Conservation (phyloP, 2,797 vertebrate species). For the Centropyge bicolor region DNA sequence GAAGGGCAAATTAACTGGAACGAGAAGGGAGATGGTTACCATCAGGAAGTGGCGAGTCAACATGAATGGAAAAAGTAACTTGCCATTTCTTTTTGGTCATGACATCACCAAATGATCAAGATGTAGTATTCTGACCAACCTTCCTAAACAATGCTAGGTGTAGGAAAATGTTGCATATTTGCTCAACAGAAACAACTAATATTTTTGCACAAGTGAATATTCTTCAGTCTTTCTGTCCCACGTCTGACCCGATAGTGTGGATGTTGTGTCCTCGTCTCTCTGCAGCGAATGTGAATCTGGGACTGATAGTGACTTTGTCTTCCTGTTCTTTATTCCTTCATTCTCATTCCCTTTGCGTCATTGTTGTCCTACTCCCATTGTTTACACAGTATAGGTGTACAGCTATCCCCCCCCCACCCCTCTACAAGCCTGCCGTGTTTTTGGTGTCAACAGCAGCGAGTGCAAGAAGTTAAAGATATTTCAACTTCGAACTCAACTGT, state of each 20-base stretch:
- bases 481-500: slow-evolving; percentile 43
- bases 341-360: neutral
- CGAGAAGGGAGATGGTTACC: too few relatives aligned
- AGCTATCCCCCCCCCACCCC: neutral
- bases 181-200: neutral
- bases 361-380: neutral
- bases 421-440: slow-evolving; percentile 14
- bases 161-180: neutral
- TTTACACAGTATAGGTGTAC: neutral
- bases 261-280: neutral
- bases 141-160: neutral
- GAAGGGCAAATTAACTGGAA: too few relatives aligned
- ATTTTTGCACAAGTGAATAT: neutral
- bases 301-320: neutral
- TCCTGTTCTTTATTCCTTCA: neutral
- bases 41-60: too few relatives aligned
- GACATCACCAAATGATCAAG: neutral
- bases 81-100: too few relatives aligned
- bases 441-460: slow-evolving; percentile 38
- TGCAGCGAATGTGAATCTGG: neutral
- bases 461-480: slow-evolving; percentile 45
- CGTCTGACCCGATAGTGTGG: neutral
- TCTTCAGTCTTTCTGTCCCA: neutral
- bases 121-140: neutral
- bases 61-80: too few relatives aligned